These are phyloP conservation scores for Sphaerophoria taeniata DNA, from an alignment of 2,888 invertebrate genomes.

Conservation along the genomic window DNA sequence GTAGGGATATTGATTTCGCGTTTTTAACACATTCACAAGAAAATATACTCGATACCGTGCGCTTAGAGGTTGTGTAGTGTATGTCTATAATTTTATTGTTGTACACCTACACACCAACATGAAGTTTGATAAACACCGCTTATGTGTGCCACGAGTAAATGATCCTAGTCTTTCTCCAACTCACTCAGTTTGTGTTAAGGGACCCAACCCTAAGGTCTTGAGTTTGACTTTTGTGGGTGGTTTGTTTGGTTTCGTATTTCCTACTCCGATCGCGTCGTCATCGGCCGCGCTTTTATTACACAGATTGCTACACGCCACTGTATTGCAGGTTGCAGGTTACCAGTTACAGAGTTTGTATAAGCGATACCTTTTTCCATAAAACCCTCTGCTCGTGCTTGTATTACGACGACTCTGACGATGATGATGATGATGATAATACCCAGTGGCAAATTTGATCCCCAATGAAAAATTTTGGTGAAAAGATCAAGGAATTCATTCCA, in stretches of 20 bases:
- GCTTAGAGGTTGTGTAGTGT: no score
- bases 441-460: no score
- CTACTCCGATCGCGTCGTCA: constrained; percentile 46
- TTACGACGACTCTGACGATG: constrained; percentile 41
- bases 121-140: constrained; percentile 65
- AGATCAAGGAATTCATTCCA: no score
- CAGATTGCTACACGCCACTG: constrained; percentile 67
- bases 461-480: no score
- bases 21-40: no score
- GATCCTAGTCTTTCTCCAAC: constrained; percentile 69
- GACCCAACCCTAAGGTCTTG: not conserved
- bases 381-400: constrained; percentile 33
- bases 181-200: constrained; percentile 44
- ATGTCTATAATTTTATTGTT: no score
- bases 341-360: constrained; percentile 64
- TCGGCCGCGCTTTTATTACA: constrained; percentile 50
- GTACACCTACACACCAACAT: no score
- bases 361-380: constrained; percentile 67
- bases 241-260: constrained; percentile 54
- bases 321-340: constrained; percentile 68
- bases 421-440: constrained; percentile 19
- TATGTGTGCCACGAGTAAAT: constrained; percentile 67
- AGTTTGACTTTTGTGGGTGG: constrained; percentile 31
- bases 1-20: no score
- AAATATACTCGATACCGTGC: not conserved